Evolutionary conservation across 2,888 invertebrate genomes (phyloP).

Genomic region (Nemoura dubitans): DNA sequence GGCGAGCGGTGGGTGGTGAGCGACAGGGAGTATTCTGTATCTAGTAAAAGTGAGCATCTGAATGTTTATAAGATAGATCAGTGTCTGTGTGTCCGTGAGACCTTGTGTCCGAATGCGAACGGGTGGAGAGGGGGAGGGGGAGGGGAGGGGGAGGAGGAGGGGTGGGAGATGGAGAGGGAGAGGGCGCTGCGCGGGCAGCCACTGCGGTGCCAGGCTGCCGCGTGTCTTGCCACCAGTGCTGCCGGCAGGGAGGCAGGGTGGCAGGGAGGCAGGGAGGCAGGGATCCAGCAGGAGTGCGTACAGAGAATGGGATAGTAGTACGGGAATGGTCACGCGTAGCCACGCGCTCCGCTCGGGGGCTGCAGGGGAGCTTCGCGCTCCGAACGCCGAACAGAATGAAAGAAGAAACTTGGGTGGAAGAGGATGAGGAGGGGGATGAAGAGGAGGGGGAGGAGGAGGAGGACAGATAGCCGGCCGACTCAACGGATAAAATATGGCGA

Average conservation of each 20-base stretch:
- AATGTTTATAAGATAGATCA: background rate
- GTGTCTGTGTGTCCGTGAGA: background rate
- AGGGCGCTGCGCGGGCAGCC: background rate
- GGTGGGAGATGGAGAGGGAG: background rate
- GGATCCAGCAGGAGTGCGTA: constrained; percentile 1
- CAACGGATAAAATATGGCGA: constrained; percentile 2
- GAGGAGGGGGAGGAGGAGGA: background rate
- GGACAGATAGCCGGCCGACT: background rate
- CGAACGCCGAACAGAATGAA: background rate
- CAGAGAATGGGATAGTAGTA: background rate
- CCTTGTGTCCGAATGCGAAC: no score
- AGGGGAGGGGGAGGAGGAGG: background rate
- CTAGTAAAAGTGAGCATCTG: background rate
- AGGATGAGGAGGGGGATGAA: background rate
- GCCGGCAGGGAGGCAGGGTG: background rate
- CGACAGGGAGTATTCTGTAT: background rate
- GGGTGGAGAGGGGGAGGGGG: background rate
- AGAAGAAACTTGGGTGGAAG: no score
- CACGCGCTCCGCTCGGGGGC: constrained; percentile 22
- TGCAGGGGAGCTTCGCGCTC: no score
- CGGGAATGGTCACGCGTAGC: constrained; percentile 15
- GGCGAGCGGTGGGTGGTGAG: background rate
- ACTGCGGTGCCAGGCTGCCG: background rate
- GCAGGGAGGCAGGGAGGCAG: background rate
- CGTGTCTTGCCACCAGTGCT: background rate